Evolutionary conservation across 2,113 vertebrate genomes (phyloP).

Genomic region (Brachyistius frenatus): DNA sequence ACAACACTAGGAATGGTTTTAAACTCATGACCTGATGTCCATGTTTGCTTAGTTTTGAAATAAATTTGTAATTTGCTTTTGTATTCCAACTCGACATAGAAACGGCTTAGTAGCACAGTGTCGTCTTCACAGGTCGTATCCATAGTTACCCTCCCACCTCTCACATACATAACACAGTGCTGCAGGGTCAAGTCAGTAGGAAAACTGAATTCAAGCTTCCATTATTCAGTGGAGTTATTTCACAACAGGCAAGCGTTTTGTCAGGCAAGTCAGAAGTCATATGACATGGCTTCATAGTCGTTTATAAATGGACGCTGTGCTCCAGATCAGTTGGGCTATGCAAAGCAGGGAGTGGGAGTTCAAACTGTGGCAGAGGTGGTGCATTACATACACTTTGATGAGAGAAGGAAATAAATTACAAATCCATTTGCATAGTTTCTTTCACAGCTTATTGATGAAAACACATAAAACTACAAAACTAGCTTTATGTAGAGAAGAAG

Average conservation of each 20-base stretch:
- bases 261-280: slow-evolving; percentile 36
- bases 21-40: not conserved
- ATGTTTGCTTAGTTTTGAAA: not conserved
- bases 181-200: slow-evolving; percentile 33
- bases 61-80: not conserved
- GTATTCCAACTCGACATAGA: not conserved
- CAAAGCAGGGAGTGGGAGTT: slow-evolving; percentile 46
- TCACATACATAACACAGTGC: slow-evolving; percentile 20
- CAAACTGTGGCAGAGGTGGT: slow-evolving; percentile 12
- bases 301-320: slow-evolving; percentile 42
- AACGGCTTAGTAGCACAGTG: slow-evolving; percentile 9
- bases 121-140: not conserved
- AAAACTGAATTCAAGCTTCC: slow-evolving; percentile 43
- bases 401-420: slow-evolving; percentile 2
- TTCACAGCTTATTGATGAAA: not conserved
- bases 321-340: slow-evolving; percentile 50
- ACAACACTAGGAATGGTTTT: not conserved
- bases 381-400: not conserved
- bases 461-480: not conserved
- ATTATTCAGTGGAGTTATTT: slow-evolving; percentile 43
- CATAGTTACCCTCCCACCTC: slow-evolving; percentile 31
- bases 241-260: slow-evolving; percentile 36
- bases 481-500: not conserved
- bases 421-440: not conserved
- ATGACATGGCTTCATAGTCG: slow-evolving; percentile 35